A percentile compares a stretch with the other conserved stretches of the same genome.
These are phyloP conservation scores for Lepidocolaptes lacrymiger DNA, from an alignment of 2,797 vertebrate genomes.

Conservation along the genomic window DNA sequence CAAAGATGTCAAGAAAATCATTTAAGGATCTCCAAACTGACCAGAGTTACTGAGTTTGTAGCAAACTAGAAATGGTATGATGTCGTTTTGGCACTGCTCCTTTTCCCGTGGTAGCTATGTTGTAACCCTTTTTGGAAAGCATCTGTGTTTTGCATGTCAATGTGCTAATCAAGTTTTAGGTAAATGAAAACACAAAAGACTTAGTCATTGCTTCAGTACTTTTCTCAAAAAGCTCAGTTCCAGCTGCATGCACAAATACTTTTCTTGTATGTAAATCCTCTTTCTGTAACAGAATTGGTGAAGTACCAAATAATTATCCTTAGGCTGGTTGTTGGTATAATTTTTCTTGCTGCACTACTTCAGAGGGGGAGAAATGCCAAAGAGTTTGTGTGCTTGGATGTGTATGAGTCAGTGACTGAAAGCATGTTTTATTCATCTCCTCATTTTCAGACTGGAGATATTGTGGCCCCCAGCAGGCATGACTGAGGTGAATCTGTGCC, in stretches of 20 bases:
- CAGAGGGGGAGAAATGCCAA: background rate
- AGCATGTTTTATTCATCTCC: slow-evolving; percentile 30
- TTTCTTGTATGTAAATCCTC: background rate
- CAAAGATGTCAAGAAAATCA: slow-evolving; percentile 18
- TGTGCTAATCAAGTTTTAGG: slow-evolving; percentile 17
- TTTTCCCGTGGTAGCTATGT: background rate
- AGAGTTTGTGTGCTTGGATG: background rate
- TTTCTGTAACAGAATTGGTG: background rate
- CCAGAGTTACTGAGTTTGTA: background rate
- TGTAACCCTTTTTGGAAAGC: background rate
- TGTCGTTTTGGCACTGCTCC: background rate
- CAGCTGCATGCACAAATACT: background rate
- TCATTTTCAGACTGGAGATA: background rate
- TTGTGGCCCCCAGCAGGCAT: background rate
- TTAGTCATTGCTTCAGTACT: background rate
- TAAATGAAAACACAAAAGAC: background rate
- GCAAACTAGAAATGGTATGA: background rate
- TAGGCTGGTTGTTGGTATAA: background rate
- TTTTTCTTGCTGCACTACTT: background rate
- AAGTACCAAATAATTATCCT: background rate
- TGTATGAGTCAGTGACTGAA: background rate
- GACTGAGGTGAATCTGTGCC: slow-evolving; percentile 9
- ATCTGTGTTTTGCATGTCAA: background rate
- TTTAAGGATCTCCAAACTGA: background rate
- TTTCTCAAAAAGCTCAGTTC: background rate